Evolutionary conservation across 1,140 invertebrate genomes (phyloP).

Genomic region (Aleiodes sp.): DNA sequence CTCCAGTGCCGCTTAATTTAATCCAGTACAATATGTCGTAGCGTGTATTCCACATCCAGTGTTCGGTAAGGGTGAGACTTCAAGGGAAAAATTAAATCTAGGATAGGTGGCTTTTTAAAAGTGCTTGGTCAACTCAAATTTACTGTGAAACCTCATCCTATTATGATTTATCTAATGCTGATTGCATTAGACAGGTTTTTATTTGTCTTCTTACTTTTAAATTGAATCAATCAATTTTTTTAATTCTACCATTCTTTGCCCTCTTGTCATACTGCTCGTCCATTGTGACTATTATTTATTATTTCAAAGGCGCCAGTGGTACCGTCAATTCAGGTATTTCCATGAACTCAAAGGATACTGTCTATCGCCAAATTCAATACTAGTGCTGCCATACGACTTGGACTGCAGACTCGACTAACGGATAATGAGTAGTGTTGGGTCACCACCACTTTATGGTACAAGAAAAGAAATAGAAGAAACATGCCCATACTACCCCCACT

Average conservation of each 20-base stretch:
- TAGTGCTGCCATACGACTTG: neutral
- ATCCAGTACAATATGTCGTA: conserved; percentile 64
- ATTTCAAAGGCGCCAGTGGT: no score
- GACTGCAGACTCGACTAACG: neutral
- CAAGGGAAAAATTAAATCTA: conserved; percentile 53
- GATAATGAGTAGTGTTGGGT: no score
- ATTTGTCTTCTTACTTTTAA: conserved; percentile 36
- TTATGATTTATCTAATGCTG: conserved; percentile 61
- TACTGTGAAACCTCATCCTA: conserved; percentile 63
- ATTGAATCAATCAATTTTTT: neutral
- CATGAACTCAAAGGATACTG: neutral
- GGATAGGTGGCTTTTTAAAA: conserved; percentile 62
- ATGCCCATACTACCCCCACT: no score
- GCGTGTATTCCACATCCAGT: conserved; percentile 28
- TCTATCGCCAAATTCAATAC: neutral
- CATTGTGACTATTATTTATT: no score
- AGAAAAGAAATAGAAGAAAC: no score
- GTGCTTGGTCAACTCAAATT: conserved; percentile 57
- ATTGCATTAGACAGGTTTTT: conserved; percentile 55
- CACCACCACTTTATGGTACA: no score
- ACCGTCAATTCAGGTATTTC: neutral
- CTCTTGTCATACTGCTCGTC: neutral
- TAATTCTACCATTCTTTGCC: neutral
- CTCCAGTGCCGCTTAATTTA: conserved; percentile 59
- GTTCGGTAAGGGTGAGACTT: conserved; percentile 5